A percentile compares a stretch with the other conserved stretches of the same genome.
These are phyloP conservation scores for Notothenia coriiceps DNA, from an alignment of 2,113 vertebrate genomes.

Conservation along the genomic window DNA sequence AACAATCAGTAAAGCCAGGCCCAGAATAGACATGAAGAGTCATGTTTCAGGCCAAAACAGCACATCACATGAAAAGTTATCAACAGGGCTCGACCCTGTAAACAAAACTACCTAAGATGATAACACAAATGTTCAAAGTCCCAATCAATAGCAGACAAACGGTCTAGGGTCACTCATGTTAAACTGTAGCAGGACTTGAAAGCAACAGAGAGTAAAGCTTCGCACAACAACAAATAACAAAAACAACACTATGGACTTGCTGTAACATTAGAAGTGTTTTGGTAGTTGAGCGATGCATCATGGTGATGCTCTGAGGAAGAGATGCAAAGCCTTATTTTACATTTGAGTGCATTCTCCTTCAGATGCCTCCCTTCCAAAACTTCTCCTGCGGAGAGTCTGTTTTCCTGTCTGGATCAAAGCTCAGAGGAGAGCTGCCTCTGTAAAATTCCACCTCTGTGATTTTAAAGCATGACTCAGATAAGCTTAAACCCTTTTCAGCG, in stretches of 20 bases:
- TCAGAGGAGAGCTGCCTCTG: slow-evolving; percentile 19
- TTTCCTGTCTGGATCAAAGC: slow-evolving; percentile 69
- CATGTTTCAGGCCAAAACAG: slow-evolving; percentile 72
- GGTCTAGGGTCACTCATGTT: neutral
- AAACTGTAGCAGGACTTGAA: neutral
- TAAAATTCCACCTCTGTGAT: slow-evolving; percentile 40
- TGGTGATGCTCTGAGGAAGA: neutral
- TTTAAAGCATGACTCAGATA: slow-evolving; percentile 31
- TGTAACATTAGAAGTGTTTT: neutral
- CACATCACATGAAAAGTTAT: slow-evolving; percentile 59
- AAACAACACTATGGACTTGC: neutral
- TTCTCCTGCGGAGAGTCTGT: slow-evolving; percentile 51
- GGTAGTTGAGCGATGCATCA: neutral
- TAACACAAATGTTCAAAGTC: slow-evolving; percentile 41
- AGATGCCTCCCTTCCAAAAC: slow-evolving; percentile 36
- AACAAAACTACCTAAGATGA: slow-evolving; percentile 17
- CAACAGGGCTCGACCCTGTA: neutral
- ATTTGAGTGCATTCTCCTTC: slow-evolving; percentile 9
- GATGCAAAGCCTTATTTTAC: neutral
- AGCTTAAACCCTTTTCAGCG: slow-evolving; percentile 16
- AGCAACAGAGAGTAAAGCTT: neutral
- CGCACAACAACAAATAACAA: slow-evolving; percentile 5
- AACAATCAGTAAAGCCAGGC: slow-evolving; percentile 65
- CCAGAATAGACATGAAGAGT: slow-evolving; percentile 78
- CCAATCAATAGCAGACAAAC: slow-evolving; percentile 17